phyloP scores from a whole-genome alignment of 2,797 vertebrate genomes.

The Melanotaenia maccullochi region DNA sequence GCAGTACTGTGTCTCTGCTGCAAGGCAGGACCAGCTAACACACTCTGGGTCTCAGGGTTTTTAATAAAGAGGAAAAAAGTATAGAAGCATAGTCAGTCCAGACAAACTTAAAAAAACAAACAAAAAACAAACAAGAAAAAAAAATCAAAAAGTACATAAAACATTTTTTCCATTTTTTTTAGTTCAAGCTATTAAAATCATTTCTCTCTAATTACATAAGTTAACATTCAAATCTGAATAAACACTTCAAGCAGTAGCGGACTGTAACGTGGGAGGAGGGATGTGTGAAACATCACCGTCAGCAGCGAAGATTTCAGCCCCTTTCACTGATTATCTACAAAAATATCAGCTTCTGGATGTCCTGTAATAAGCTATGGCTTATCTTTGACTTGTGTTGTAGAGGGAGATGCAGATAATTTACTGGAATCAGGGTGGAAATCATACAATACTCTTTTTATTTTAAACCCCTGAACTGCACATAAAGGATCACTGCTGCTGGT shows the following conservation, averaged over 20 bases:
- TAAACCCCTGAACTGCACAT: constrained; percentile 32
- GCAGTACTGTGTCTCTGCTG: constrained; percentile 37
- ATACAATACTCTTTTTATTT: constrained; percentile 22
- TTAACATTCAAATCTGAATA: constrained; percentile 82
- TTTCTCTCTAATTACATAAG: constrained; percentile 75
- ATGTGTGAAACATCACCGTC: constrained; percentile 47
- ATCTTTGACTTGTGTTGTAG: constrained; percentile 26
- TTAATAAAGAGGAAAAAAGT: constrained; percentile 59
- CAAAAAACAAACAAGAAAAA: constrained; percentile 22
- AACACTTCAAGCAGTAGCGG: constrained; percentile 80
- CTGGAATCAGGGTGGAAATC: constrained; percentile 21
- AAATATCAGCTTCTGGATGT: constrained; percentile 40
- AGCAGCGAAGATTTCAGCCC: constrained; percentile 77
- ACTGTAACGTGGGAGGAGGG: constrained; percentile 49
- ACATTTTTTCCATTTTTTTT: constrained; percentile 42
- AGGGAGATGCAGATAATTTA: constrained; percentile 10
- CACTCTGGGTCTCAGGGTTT: constrained; percentile 38
- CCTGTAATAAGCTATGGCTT: constrained; percentile 49
- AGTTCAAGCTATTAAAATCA: constrained; percentile 61
- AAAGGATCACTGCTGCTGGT: constrained; percentile 67
- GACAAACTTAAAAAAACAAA: constrained; percentile 18
- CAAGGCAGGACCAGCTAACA: constrained; percentile 23
- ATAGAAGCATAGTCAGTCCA: constrained; percentile 47
- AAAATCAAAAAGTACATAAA: constrained; percentile 5
- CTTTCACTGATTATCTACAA: constrained; percentile 61